phyloP scores from a whole-genome alignment of 1,140 invertebrate species.

The Lepidurus packardi region DNA sequence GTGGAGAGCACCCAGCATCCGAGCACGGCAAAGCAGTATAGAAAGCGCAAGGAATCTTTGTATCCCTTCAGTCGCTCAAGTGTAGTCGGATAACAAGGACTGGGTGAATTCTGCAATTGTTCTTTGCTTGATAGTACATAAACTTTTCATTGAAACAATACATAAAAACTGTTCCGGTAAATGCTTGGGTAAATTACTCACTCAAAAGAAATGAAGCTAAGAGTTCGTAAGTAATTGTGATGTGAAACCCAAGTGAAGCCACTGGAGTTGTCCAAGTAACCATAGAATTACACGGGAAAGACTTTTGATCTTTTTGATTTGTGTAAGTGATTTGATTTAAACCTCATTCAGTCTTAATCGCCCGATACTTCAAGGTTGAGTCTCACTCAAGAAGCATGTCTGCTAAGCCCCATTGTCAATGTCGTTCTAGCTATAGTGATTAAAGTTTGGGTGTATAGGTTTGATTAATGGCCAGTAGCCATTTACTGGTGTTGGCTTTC shows the following conservation, averaged over 20 bases:
- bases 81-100: neutral
- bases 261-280: neutral
- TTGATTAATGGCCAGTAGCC: too few species aligned
- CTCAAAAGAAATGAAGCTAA: neutral
- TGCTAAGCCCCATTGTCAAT: neutral
- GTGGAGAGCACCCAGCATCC: conserved; percentile 7
- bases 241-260: neutral
- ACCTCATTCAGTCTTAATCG: neutral
- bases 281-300: neutral
- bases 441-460: too few species aligned
- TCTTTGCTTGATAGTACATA: neutral
- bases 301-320: neutral
- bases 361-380: neutral
- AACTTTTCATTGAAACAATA: neutral
- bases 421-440: neutral
- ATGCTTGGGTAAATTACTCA: too few species aligned
- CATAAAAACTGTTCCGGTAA: neutral
- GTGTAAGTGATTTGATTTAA: conserved; percentile 3
- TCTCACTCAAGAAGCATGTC: neutral
- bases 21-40: neutral
- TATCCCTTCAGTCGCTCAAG: neutral
- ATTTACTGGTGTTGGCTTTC: too few species aligned
- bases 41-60: conserved; percentile 15
- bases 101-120: neutral
- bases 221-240: neutral